Evolutionary conservation across 2,797 vertebrate species (phyloP), one percentile per base, ranked within the genome.

Genomic region (Serranus cabrilla): DNA sequence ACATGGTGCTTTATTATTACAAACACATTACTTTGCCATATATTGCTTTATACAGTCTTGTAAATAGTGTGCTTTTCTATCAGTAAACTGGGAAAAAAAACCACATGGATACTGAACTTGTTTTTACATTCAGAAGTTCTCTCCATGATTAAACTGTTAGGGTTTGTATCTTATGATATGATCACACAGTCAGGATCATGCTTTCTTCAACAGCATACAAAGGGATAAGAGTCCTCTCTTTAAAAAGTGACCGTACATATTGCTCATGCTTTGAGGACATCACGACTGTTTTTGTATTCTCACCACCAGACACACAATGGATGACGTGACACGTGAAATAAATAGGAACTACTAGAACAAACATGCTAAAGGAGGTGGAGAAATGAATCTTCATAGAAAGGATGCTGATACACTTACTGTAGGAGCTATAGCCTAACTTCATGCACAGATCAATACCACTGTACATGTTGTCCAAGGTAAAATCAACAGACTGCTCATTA

Each of bases 1-100:
- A 76, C 78, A 59, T 76, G 68, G 85, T 91, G 86, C 88, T 94
- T 94, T 94, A 94, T 92, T 94, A 81, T 89, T 82, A 90, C 87
- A 93, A 89, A 92, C 85, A 88, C 86, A 84, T 80, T 74, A 86
- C 82, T 85, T 85, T 82, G 67, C 85, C 83, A 90, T 88, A 87
- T 90, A 94, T 91, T 93, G 90, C 88, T 91, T 83, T 82, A 81
- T 85, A 87, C 87, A 86, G 78, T 89, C 60, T 82, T 83, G 76
- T 86, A 82, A 90, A 89, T 91, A 74, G 64, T 89, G 83, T 86
- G 77, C 82, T 86, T 88, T 69, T 78, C 79, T 71, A 71, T 86
- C 42, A 52, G 80, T 73, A 52, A 87, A 86, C 72, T 62, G 37
- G 79, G 78, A 68, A 27, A 72, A 86, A 57, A 76, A 64, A 52